These are phyloP conservation scores for Bungarus multicinctus DNA, from an alignment of 2,113 vertebrate species.

Conservation along the genomic window DNA sequence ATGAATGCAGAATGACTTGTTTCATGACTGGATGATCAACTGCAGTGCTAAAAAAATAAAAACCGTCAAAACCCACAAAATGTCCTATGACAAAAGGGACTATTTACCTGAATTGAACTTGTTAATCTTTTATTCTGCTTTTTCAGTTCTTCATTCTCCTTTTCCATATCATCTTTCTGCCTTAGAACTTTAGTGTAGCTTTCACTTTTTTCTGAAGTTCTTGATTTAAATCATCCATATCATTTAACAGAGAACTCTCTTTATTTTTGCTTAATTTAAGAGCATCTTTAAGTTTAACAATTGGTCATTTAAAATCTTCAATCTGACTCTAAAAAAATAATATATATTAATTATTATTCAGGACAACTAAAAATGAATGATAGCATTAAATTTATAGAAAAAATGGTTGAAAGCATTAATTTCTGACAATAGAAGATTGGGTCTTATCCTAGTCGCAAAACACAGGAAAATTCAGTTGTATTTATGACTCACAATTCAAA, in stretches of 20 bases:
- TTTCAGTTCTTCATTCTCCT: conserved; percentile 84
- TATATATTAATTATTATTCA: background rate
- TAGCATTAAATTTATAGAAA: background rate
- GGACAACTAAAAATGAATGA: background rate
- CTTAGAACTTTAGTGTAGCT: conserved; percentile 72
- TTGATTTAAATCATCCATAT: conserved; percentile 76
- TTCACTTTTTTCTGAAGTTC: conserved; percentile 83
- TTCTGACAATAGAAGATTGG: background rate
- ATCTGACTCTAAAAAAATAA: conserved; percentile 71
- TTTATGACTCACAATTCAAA: background rate
- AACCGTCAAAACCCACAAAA: background rate
- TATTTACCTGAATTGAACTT: conserved; percentile 80
- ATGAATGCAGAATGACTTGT: conserved; percentile 2
- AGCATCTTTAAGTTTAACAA: conserved; percentile 80
- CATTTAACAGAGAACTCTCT: conserved; percentile 75
- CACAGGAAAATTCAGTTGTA: background rate
- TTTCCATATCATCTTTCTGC: conserved; percentile 80
- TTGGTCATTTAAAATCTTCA: conserved; percentile 84
- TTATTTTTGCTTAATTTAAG: conserved; percentile 74
- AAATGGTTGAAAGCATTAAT: background rate
- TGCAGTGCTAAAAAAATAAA: background rate
- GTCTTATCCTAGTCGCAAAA: background rate
- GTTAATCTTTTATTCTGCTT: conserved; percentile 82
- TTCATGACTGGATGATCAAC: background rate
- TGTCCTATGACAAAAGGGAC: background rate